These are phyloP conservation scores for Oncorhynchus tshawytscha DNA, from an alignment of 2,113 vertebrate species.

Conservation along the genomic window DNA sequence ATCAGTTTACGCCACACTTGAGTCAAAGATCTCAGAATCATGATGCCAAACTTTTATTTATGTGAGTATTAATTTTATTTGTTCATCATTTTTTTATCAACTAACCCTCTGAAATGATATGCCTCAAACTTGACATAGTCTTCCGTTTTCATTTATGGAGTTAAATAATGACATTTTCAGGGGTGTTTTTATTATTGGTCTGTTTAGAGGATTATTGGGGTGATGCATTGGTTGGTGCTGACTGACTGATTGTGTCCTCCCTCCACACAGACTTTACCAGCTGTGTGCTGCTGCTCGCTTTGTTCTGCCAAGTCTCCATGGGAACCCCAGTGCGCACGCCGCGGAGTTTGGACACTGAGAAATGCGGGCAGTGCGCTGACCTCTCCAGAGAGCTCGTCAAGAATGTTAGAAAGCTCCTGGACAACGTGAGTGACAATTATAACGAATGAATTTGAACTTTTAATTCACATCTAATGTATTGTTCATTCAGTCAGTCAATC, in stretches of 20 bases:
- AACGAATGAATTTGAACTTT: no score
- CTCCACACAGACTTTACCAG: conserved; percentile 37
- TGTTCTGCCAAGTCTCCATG: conserved; percentile 14
- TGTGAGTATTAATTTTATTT: conserved; percentile 47
- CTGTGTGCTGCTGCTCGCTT: conserved; percentile 39
- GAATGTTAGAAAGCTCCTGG: conserved; percentile 9
- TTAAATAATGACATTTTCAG: no score
- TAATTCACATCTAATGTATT: background rate
- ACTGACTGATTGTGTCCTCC: background rate
- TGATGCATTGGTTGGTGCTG: no score
- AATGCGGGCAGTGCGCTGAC: background rate
- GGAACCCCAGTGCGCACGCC: conserved; percentile 1
- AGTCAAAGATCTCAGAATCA: background rate
- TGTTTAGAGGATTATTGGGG: no score
- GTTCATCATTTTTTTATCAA: background rate
- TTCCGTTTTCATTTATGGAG: no score
- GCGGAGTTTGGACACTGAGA: background rate
- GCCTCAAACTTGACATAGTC: no score
- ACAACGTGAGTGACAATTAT: conserved; percentile 47
- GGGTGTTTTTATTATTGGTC: no score
- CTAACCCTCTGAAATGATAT: no score
- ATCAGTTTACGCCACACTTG: background rate
- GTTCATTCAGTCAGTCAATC: background rate
- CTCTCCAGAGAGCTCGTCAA: conserved; percentile 44
- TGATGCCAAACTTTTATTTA: conserved; percentile 35